These are phyloP conservation scores for Drosophila funebris DNA, from an alignment of 1,140 invertebrate species.

Conservation along the genomic window DNA sequence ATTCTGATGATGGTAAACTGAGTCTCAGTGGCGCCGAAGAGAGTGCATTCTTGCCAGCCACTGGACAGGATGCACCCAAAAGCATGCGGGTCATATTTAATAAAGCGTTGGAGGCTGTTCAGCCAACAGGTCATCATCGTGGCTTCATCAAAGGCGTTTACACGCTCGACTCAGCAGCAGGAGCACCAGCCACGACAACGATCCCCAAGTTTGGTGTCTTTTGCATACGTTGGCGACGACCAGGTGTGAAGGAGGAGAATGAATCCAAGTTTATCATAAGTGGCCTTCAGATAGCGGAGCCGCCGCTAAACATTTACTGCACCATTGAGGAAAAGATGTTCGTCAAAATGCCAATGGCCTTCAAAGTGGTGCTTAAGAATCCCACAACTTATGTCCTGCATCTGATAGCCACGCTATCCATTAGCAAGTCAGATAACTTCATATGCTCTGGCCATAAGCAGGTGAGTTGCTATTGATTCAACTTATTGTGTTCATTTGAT, in stretches of 20 bases:
- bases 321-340: constrained; percentile 83
- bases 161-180: constrained; percentile 30
- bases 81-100: constrained; percentile 71
- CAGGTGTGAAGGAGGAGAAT: constrained; percentile 73
- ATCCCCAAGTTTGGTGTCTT: constrained; percentile 72
- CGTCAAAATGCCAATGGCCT: constrained; percentile 82
- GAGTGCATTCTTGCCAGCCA: background rate
- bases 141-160: constrained; percentile 77
- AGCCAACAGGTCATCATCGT: constrained; percentile 71
- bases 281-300: constrained; percentile 74
- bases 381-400: constrained; percentile 74
- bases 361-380: constrained; percentile 79
- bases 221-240: constrained; percentile 79
- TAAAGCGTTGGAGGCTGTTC: constrained; percentile 76
- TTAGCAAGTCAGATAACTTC: constrained; percentile 82
- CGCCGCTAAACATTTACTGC: constrained; percentile 82
- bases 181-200: background rate
- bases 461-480: constrained; percentile 31
- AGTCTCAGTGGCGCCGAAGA: constrained; percentile 26
- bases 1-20: constrained; percentile 70
- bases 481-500: too few species aligned
- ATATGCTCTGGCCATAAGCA: constrained; percentile 83
- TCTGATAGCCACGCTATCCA: constrained; percentile 71
- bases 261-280: constrained; percentile 82
- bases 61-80: constrained; percentile 26